phyloP scores from a whole-genome alignment of 2,113 vertebrate genomes.

The Oxygymnocypris stewartii region DNA sequence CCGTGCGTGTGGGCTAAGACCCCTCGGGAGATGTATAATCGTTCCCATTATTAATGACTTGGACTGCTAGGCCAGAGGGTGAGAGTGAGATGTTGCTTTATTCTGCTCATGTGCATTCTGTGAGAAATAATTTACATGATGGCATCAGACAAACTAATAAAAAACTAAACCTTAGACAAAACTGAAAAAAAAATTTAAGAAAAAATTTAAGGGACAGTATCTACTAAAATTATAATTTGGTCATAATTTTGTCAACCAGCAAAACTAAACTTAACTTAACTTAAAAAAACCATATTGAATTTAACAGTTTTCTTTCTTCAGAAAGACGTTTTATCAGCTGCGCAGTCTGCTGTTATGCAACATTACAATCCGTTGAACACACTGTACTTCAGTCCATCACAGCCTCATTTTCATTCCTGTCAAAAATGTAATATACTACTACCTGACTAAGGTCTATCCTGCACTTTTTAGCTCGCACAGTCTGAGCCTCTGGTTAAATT shows the following conservation, averaged over 20 bases:
- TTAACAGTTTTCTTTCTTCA: neutral
- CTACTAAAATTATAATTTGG: too few species aligned
- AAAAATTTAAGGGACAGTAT: too few species aligned
- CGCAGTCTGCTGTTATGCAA: too few species aligned
- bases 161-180: too few species aligned
- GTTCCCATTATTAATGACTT: slow-evolving; percentile 57
- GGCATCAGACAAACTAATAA: slow-evolving; percentile 30
- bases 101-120: neutral
- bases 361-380: too few species aligned
- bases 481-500: neutral
- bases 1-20: slow-evolving; percentile 42
- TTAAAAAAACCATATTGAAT: too few species aligned
- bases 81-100: slow-evolving; percentile 6
- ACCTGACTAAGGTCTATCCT: neutral
- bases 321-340: too few species aligned
- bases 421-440: too few species aligned
- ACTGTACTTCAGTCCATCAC: too few species aligned
- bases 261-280: too few species aligned
- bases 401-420: too few species aligned
- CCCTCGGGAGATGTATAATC: slow-evolving; percentile 57
- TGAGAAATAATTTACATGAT: neutral
- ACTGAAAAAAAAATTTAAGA: too few species aligned
- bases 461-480: neutral
- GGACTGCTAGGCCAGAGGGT: slow-evolving; percentile 36
- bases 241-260: neutral